These are phyloP conservation scores for Dipodomys merriami DNA, from an alignment of 2,113 vertebrate genomes.

Conservation along the genomic window DNA sequence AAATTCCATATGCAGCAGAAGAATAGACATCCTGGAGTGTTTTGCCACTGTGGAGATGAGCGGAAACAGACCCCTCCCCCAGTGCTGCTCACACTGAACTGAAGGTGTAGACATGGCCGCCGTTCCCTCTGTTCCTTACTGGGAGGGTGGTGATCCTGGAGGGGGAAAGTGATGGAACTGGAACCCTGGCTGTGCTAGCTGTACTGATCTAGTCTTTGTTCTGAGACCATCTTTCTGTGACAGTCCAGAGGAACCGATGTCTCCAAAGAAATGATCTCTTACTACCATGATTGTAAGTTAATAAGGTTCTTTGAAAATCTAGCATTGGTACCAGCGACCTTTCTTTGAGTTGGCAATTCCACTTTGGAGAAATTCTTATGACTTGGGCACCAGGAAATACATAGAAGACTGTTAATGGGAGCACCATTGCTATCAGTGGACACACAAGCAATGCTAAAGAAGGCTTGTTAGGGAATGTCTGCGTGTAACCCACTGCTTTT, in stretches of 20 bases:
- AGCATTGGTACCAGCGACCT: neutral
- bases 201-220: neutral
- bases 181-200: neutral
- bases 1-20: slow-evolving; percentile 80
- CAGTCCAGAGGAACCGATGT: neutral
- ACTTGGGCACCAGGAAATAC: neutral
- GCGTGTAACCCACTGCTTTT: neutral
- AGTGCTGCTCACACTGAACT: slow-evolving; percentile 66
- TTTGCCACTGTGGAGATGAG: slow-evolving; percentile 71
- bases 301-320: neutral
- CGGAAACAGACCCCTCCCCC: slow-evolving; percentile 76
- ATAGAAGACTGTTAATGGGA: neutral
- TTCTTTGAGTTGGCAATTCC: neutral
- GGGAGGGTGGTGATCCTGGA: neutral
- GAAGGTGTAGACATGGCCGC: slow-evolving; percentile 31
- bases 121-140: slow-evolving; percentile 30
- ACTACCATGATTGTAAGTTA: neutral
- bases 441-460: neutral
- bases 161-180: neutral
- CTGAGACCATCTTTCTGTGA: neutral
- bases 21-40: slow-evolving; percentile 81
- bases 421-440: neutral
- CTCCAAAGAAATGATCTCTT: neutral
- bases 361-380: neutral
- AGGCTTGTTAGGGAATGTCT: neutral